Evolutionary conservation across 2,113 vertebrate species (phyloP).

Genomic region (Pampusana beccarii): DNA sequence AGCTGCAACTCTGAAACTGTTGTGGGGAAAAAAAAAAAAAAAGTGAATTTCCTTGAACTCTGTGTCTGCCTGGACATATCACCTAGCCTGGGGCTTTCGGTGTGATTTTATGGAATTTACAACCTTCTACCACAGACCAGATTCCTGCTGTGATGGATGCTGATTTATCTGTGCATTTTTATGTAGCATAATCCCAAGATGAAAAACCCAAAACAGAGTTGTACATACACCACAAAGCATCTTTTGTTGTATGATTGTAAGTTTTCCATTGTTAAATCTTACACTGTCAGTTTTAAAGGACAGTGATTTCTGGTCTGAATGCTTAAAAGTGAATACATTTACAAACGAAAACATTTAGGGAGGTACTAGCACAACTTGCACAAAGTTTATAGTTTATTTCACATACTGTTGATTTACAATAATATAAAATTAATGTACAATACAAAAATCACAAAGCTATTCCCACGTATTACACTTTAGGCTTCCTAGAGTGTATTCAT

Average conservation of each 20-base stretch:
- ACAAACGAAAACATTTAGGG: background rate
- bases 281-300: background rate
- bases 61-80: background rate
- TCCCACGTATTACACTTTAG: background rate
- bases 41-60: background rate
- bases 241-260: background rate
- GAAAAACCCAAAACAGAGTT: background rate
- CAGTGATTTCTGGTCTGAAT: background rate
- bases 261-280: background rate
- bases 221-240: background rate
- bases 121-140: background rate
- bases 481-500: background rate
- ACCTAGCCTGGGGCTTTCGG: background rate
- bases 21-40: background rate
- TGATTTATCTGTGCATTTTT: background rate
- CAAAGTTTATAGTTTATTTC: background rate
- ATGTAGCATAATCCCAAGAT: background rate
- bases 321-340: background rate
- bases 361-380: background rate
- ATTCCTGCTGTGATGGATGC: background rate
- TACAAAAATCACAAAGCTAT: background rate
- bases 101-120: background rate
- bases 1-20: background rate
- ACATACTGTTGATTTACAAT: background rate
- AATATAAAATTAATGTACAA: background rate